Base-by-base conservation (phyloP, 2,888 invertebrate genomes). In the Lycophotia porphyrea region DNA sequence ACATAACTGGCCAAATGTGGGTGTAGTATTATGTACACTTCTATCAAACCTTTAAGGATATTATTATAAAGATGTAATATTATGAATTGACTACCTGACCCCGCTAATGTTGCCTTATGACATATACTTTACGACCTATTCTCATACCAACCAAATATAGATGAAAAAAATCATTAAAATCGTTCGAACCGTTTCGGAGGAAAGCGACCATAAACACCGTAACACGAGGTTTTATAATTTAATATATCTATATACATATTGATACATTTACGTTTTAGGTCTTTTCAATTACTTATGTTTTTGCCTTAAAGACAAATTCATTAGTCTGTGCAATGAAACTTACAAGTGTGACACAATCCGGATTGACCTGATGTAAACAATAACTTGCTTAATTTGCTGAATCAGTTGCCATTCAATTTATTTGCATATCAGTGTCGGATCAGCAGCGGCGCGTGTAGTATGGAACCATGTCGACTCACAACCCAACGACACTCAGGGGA, bases 401-500 rank as follows among this genome's bases (percentile, higher is more conserved):
- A 74, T 89, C 80, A 86, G 87, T 81, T 27, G 71, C 74, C 81
- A 88, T 87, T 87, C 88, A 87, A 81, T 78, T 69, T 55, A 2
- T 49, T 73, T 67, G 68, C 68, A 81, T 88, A 88, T 83, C 82
- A 88, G 85, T 88, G 77, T 75, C 80, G 64, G 76, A 67, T 77
- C 74, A 82, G 34, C 81, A 82, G 87, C 84, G 58, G 49, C 13
- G 24, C 31, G 65, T 61, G 73, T 79, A 88, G 68, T 87, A 82
- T 83, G 81, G 81, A 74, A 84, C 27, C 75, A 95, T 95, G 95
- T 91, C 94, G 76, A 90, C 88, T 75, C 88, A 91, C 74, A 86
- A 84, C 68, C 76, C 89, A 64, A 82, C 92, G 73, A 92, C 93
- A 27, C 85, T 95, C n/a, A 94, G 92, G 81, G 92, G 94, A 24